A percentile compares a stretch with the other conserved stretches of the same genome.
Conservation (phyloP, 2,888 invertebrate species). For the Calliscelio sp. region DNA sequence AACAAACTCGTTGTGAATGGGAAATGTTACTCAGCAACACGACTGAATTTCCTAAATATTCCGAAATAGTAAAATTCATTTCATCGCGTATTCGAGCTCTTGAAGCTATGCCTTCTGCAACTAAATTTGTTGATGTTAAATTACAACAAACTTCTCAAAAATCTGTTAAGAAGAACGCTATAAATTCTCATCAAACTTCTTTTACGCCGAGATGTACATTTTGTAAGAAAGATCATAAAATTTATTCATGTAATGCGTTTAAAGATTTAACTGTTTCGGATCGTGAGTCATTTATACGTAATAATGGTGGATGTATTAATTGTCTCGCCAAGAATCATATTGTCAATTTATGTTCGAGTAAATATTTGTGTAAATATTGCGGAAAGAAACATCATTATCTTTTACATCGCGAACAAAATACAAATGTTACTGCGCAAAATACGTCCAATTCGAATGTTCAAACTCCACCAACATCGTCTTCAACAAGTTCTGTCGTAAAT, state of each 20-base stretch:
- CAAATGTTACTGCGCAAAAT: too few species aligned
- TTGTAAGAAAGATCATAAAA: slow-evolving; percentile 32
- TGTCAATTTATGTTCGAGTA: background rate
- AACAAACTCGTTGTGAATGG: slow-evolving; percentile 16
- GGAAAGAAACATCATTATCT: slow-evolving; percentile 17
- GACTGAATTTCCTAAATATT: slow-evolving; percentile 12
- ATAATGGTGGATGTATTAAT: slow-evolving; percentile 16
- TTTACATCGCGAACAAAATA: slow-evolving; percentile 17
- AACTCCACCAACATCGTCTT: background rate
- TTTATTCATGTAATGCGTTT: slow-evolving; percentile 4
- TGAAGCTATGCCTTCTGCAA: background rate
- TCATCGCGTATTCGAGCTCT: slow-evolving; percentile 11
- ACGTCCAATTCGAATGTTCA: background rate
- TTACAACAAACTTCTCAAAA: background rate
- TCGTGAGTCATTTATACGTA: slow-evolving; percentile 11
- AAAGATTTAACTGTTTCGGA: background rate
- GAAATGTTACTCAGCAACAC: slow-evolving; percentile 9
- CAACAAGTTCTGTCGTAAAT: background rate
- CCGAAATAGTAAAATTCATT: slow-evolving; percentile 3
- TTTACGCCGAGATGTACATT: background rate
- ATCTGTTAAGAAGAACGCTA: background rate
- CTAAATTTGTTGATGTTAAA: background rate
- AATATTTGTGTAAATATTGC: slow-evolving; percentile 18
- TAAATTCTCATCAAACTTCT: background rate
- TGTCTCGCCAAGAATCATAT: slow-evolving; percentile 13